These are phyloP conservation scores for Trachelus tabidus DNA, from an alignment of 2,888 invertebrate species.

Conservation along the genomic window DNA sequence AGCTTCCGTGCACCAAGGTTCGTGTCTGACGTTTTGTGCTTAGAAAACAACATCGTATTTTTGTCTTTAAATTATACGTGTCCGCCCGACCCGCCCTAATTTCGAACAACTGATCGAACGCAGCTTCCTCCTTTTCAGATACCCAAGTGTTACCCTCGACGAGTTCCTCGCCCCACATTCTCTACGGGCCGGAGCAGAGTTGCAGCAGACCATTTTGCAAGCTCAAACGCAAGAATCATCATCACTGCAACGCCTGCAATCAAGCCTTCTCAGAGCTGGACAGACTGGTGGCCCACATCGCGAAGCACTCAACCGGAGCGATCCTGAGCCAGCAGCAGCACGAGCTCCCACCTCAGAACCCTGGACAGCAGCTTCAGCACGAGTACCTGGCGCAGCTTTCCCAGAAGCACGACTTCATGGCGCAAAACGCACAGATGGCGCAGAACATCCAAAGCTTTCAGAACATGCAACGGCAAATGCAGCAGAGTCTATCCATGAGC, in stretches of 20 bases:
- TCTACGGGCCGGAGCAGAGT: conserved; percentile 74
- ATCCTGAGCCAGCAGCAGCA: conserved; percentile 67
- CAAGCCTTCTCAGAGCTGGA: conserved; percentile 82
- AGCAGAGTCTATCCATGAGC: conserved; percentile 51
- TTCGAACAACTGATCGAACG: neutral
- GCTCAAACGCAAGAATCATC: conserved; percentile 81
- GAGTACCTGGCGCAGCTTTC: conserved; percentile 50
- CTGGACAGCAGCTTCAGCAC: conserved; percentile 47
- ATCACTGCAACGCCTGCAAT: conserved; percentile 84
- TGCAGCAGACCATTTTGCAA: conserved; percentile 85
- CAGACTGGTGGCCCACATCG: conserved; percentile 76
- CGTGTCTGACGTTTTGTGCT: conserved; percentile 60
- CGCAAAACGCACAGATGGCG: conserved; percentile 57
- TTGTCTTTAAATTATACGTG: neutral
- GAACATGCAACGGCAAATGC: conserved; percentile 61
- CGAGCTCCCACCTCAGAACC: conserved; percentile 52
- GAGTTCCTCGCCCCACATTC: conserved; percentile 64
- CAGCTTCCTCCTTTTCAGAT: conserved; percentile 37
- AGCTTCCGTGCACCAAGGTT: conserved; percentile 69
- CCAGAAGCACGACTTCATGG: conserved; percentile 62
- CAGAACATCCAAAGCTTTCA: conserved; percentile 59
- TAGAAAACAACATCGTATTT: conserved; percentile 29
- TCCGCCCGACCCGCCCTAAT: conserved; percentile 1
- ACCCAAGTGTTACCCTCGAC: conserved; percentile 41
- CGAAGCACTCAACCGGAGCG: conserved; percentile 76